Evolutionary conservation across 2,797 vertebrate genomes (phyloP), one percentile per base, ranked within the genome.

Genomic region (Spinus olivaceus): DNA sequence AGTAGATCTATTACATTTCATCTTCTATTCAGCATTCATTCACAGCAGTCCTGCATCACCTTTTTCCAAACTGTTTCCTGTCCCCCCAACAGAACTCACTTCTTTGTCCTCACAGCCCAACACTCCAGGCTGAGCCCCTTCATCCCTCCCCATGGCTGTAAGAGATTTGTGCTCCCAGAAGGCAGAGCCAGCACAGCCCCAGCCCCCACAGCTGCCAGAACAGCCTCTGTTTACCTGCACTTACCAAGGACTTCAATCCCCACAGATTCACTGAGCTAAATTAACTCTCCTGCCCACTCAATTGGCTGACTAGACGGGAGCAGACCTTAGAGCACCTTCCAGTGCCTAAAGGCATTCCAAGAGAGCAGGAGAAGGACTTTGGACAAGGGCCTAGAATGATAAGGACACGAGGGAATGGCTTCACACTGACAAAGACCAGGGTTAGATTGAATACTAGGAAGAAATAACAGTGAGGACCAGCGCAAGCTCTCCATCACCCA

Each of bases 111-210:
- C 2, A 0, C n/a, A 61, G 44, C 37, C 59, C 4, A 35, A 9
- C n/a, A n/a, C 6, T 49, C 3, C 3, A 33, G 72, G 60, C 63
- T 21, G 41, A 50, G 20, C 8, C 24, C 44, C 15, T 32, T 11
- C 33, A 21, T 6, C 18, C 33, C 10, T 61, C 18, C 9, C 2
- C 0, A 2, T 0, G 20, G 18, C 54, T 27, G 17, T 17, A 15
- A 5, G 21, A 49, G 65, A 17, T 14, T 2, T 17, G 32, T 19
- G 23, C 7, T 46, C 39, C 46, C 41, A 27, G 49, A 7, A 1
- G 0, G n/a, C 51, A 54, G 14, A 64, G 72, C 30, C 71, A 53
- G 64, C 46, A 33, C 30, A 72, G 30, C 37, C 3, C 56, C 56
- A 65, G 51, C 44, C 49, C 59, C 44, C 14, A 4, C 20, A 71